Evolutionary conservation across 2,797 vertebrate species (phyloP), one percentile per base, ranked within the genome.

Genomic region (Lophius americanus): DNA sequence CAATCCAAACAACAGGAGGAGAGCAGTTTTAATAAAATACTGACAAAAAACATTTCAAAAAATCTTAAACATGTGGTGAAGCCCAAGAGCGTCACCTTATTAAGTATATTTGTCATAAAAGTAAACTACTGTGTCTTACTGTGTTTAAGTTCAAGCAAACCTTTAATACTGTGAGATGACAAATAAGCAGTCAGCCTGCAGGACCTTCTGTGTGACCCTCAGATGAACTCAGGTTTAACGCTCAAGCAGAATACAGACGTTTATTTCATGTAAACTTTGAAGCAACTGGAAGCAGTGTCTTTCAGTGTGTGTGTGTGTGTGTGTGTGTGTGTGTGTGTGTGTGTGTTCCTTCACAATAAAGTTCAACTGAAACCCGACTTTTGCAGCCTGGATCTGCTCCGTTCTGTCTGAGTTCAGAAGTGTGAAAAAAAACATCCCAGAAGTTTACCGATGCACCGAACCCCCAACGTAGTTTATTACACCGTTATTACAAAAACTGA

Each of bases 201-300:
- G 67, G 42, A 54, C 12, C 32, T 7, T 60, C 61, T 49, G 60
- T 62, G 50, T 60, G 69, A 67, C 38, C 69, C 35, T 54, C 50
- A 23, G 42, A 10, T 44, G 11, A 38, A 70, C 43, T 65, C 10
- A 49, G 12, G 12, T 68, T 60, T 38, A 49, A 50, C 48, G 42
- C 79, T 80, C 63, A 78, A 77, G 78, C 79, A 65, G 69, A 57
- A 64, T 54, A 79, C 69, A 79, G 74, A 77, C 78, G 70, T 70
- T 72, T 58, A 60, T 63, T 75, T 58, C 13, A 86, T 87, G 85
- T 88, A 90, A 90, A 88, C 85, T 11, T 88, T 74, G 62, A 78
- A 88, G 79, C 71, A 84, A 87, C 85, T 86, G 88, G 85, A 90
- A 88, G 85, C 82, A 83, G 85, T 82, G 77, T 39, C 37, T 55